Conservation (phyloP, 2,113 vertebrate species). For the Amblyornis subalaris region DNA sequence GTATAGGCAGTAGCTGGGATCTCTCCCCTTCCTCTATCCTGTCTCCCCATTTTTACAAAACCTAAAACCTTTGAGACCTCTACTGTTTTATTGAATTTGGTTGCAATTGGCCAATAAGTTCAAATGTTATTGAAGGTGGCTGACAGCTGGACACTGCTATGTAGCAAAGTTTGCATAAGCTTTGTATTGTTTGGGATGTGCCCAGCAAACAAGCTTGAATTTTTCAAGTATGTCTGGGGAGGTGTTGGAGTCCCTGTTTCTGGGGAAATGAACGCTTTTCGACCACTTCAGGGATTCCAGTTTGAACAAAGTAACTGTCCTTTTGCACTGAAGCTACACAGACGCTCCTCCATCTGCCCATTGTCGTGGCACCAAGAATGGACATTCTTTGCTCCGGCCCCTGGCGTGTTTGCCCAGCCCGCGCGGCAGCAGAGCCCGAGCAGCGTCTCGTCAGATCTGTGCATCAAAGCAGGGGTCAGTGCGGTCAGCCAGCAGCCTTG, state of each 20-base stretch:
- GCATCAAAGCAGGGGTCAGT: conserved; percentile 58
- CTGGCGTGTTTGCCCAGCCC: background rate
- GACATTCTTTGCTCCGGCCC: background rate
- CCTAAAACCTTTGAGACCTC: background rate
- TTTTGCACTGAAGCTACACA: background rate
- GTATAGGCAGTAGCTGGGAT: background rate
- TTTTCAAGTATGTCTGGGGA: background rate
- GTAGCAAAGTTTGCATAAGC: background rate
- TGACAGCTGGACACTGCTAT: background rate
- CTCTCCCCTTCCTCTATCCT: background rate
- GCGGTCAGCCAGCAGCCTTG: conserved; percentile 20
- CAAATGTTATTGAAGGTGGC: background rate
- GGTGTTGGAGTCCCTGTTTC: background rate
- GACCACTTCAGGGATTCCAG: background rate
- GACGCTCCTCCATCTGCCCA: conserved; percentile 22
- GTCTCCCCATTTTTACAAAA: background rate
- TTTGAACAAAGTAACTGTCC: background rate
- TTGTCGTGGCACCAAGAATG: background rate
- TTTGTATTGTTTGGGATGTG: background rate
- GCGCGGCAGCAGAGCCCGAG: background rate
- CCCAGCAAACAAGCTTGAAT: background rate
- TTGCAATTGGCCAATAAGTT: background rate
- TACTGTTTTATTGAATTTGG: background rate
- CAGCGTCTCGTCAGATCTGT: background rate
- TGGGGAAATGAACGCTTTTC: background rate